Evolutionary conservation across 2,113 vertebrate species (phyloP).

Genomic region (Copsychus sechellarum): DNA sequence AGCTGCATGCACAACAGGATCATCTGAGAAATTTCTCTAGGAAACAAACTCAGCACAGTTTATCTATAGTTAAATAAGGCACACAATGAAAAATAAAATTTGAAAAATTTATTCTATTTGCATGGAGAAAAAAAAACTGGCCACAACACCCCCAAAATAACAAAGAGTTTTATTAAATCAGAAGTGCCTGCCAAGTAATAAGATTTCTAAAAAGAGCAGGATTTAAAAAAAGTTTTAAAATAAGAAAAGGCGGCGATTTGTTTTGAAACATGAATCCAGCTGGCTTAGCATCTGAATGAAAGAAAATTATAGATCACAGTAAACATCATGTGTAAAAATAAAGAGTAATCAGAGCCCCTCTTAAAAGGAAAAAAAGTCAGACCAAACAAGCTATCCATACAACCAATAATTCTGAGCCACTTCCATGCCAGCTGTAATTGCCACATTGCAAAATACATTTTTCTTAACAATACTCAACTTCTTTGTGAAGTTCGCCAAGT

Average conservation of each 20-base stretch:
- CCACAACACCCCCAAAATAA: not conserved
- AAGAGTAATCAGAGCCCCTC: slow-evolving; percentile 59
- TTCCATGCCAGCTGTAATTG: slow-evolving; percentile 68
- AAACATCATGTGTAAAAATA: slow-evolving; percentile 74
- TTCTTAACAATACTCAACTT: not conserved
- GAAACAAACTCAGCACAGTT: not conserved
- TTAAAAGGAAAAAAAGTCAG: slow-evolving; percentile 17
- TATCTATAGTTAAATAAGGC: not conserved
- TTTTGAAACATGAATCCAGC: slow-evolving; percentile 45
- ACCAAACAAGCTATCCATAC: slow-evolving; percentile 19
- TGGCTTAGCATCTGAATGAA: slow-evolving; percentile 48
- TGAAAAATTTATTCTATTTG: not conserved
- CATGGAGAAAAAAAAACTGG: not conserved
- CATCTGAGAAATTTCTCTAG: not conserved
- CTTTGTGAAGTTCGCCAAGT: slow-evolving; percentile 51
- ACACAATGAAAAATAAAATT: not conserved
- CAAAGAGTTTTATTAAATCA: not conserved
- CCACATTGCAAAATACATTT: slow-evolving; percentile 41
- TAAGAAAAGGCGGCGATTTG: not conserved
- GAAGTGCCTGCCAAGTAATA: not conserved
- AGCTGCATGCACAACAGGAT: not conserved
- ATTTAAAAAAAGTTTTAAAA: not conserved
- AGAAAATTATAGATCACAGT: slow-evolving; percentile 76
- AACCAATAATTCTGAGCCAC: slow-evolving; percentile 30
- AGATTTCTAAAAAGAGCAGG: not conserved